Evolutionary conservation across 2,888 invertebrate species (phyloP), one percentile per base, ranked within the genome.

Genomic region (Byasa hedistus): DNA sequence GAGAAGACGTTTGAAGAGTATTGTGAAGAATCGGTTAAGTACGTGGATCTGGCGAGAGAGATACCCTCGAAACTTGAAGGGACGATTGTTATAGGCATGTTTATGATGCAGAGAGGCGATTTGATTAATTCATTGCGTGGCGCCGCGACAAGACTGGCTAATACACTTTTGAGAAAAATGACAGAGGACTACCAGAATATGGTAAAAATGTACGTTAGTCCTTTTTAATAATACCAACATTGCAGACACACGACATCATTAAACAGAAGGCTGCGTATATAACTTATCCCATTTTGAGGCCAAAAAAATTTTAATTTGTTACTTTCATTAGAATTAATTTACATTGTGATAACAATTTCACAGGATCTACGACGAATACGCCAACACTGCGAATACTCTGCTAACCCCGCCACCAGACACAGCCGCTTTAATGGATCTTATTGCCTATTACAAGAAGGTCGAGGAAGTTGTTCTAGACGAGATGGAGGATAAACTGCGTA

Each of bases 301-400:
- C 32, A 10, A 10, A 7, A 32, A 10, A 32, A 10, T 32, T 32
- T 32, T 32, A 7, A 32, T 32, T 10, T 32, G 8, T 32, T 32
- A 32, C 8, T 32, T 7, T 32, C 10, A 32, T 32, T 32, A 32
- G 32, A 32, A 32, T 32, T 32, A 32, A 1, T 32, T 32, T 32
- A 10, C 10, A 8, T 32, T 10, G 7, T 32, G 8, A 7, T 32
- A 32, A 32, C 32, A 27, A 27, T 32, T 65, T 75, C 81, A 56
- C 79, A 97, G 97, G 58, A 93, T 98, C 65, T 96, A 95, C 68
- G 96, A 96, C 63, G 97, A 98, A 76, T 98, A 98, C 83, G 94
- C 96, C 73, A 83, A 84, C 21, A 97, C 98, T 69, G 94, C 96
- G 0, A 95, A 95, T 71, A 95, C 94, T 71, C 94, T 97, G 0